Evolutionary conservation across 2,888 invertebrate genomes (phyloP).

Genomic region (Agonum fuliginosum): DNA sequence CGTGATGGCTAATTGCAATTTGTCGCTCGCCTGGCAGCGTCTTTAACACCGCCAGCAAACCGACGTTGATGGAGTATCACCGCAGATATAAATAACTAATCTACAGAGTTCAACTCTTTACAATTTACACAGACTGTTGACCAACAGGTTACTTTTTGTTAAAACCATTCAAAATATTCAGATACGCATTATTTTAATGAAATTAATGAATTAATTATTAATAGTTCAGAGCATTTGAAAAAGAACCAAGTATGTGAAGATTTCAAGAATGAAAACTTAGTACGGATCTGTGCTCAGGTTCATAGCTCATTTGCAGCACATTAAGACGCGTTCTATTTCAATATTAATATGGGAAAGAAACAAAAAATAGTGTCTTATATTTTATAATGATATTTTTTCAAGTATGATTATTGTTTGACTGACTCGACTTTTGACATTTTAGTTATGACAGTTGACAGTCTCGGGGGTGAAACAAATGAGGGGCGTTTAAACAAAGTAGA

Average conservation of each 20-base stretch:
- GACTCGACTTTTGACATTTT: constrained; percentile 5
- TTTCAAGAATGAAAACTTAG: not conserved
- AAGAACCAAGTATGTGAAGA: not conserved
- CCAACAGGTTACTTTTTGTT: too few relatives aligned
- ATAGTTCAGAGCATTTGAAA: too few relatives aligned
- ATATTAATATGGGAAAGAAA: not conserved
- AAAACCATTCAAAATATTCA: too few relatives aligned
- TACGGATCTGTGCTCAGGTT: not conserved
- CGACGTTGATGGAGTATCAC: constrained; percentile 1
- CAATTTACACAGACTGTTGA: too few relatives aligned
- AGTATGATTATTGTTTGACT: too few relatives aligned
- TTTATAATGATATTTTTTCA: too few relatives aligned
- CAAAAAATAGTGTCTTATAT: not conserved
- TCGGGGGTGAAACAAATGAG: constrained; percentile 41
- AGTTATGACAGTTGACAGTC: not conserved
- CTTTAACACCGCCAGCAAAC: constrained; percentile 7
- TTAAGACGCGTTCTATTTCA: not conserved
- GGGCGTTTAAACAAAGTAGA: constrained; percentile 55
- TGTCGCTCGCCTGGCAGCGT: constrained; percentile 22
- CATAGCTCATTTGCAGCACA: constrained; percentile 8
- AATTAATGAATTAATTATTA: too few relatives aligned
- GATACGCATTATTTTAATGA: too few relatives aligned
- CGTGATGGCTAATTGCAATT: constrained; percentile 35
- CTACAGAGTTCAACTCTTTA: too few relatives aligned
- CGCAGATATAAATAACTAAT: not conserved